Evolutionary conservation across 1,140 invertebrate species (phyloP).

Genomic region (Antheraea pernyi): DNA sequence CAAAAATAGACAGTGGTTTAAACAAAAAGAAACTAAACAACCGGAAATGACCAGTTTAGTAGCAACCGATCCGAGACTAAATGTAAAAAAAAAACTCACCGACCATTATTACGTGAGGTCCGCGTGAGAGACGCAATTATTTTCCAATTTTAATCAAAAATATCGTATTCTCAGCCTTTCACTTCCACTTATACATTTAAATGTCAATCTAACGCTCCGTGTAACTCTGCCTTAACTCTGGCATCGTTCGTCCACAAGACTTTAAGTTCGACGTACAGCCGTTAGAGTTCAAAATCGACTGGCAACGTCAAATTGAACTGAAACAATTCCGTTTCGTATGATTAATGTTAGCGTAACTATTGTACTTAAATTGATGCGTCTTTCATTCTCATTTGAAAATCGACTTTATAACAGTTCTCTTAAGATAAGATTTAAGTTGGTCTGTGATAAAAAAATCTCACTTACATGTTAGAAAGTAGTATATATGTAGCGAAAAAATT

Average conservation of each 20-base stretch:
- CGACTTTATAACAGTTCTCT: slow-evolving; percentile 21
- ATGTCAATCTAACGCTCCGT: slow-evolving; percentile 65
- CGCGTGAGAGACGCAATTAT: slow-evolving; percentile 76
- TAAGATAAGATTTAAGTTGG: slow-evolving; percentile 10
- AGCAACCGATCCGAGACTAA: slow-evolving; percentile 45
- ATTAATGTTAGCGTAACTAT: slow-evolving; percentile 50
- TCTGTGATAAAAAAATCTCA: slow-evolving; percentile 29
- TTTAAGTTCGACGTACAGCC: slow-evolving; percentile 20
- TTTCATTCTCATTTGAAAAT: slow-evolving; percentile 22
- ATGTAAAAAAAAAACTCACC: slow-evolving; percentile 47
- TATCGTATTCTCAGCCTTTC: slow-evolving; percentile 66
- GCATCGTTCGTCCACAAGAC: slow-evolving; percentile 8
- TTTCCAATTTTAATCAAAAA: slow-evolving; percentile 77
- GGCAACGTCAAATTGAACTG: slow-evolving; percentile 22
- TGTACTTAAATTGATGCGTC: slow-evolving; percentile 16
- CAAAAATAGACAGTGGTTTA: not conserved
- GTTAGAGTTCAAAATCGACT: slow-evolving; percentile 25
- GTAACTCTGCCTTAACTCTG: slow-evolving; percentile 47
- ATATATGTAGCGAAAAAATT: slow-evolving; percentile 38
- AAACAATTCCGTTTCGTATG: slow-evolving; percentile 58
- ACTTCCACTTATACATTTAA: slow-evolving; percentile 75
- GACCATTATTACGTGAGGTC: slow-evolving; percentile 45
- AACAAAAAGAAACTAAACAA: slow-evolving; percentile 15
- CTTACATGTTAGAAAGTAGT: slow-evolving; percentile 52
- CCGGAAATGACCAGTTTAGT: slow-evolving; percentile 60